These are phyloP conservation scores for Apolygus lucorum DNA, from an alignment of 1,140 invertebrate species.

Conservation along the genomic window DNA sequence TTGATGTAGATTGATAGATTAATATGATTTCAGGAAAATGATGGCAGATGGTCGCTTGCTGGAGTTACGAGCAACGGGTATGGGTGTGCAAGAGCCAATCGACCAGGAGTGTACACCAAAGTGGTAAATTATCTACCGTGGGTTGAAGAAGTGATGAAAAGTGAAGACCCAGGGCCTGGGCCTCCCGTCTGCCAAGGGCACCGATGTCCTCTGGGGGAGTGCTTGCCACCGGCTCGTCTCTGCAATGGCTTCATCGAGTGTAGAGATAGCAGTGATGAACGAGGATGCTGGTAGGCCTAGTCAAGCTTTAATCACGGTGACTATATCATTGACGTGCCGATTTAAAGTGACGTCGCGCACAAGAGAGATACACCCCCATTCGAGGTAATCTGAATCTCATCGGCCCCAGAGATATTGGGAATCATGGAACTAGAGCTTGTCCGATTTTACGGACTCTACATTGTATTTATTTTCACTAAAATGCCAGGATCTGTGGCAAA, in stretches of 20 bases:
- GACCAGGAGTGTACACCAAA: conserved; percentile 82
- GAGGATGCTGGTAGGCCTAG: conserved; percentile 37
- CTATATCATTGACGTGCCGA: too few species aligned
- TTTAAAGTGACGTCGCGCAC: too few species aligned
- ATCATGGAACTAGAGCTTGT: too few species aligned
- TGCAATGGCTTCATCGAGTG: conserved; percentile 71
- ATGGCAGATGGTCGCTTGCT: conserved; percentile 51
- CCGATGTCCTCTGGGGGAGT: conserved; percentile 65
- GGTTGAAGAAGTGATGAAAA: conserved; percentile 43
- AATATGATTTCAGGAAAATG: conserved; percentile 38
- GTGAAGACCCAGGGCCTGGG: background rate
- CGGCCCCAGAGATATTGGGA: too few species aligned
- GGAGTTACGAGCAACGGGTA: conserved; percentile 81
- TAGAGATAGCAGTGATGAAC: conserved; percentile 61
- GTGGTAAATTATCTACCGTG: conserved; percentile 68
- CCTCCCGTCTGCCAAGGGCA: conserved; percentile 50
- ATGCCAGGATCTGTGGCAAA: too few species aligned
- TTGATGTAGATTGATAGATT: too few species aligned
- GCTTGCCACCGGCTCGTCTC: conserved; percentile 55
- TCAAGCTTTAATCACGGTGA: too few species aligned
- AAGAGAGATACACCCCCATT: too few species aligned
- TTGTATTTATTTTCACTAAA: too few species aligned
- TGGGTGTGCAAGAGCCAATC: conserved; percentile 70
- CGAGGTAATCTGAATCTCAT: too few species aligned
- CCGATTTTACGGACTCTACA: too few species aligned